phyloP scores from a whole-genome alignment of 2,888 invertebrate genomes.

The Drosophila siamana region DNA sequence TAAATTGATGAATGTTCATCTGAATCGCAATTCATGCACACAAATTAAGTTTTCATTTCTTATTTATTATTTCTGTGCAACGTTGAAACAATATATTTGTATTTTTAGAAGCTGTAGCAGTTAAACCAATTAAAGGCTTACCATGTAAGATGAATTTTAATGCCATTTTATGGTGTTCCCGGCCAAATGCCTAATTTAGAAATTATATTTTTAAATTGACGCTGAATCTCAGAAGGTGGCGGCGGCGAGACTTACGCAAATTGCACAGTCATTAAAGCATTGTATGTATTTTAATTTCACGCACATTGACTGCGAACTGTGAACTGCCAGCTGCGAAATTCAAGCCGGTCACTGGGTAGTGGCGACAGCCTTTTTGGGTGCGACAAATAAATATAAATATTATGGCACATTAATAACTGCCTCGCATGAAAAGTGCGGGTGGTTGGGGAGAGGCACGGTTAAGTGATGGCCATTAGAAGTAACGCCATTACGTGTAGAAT shows the following conservation, averaged over 20 bases:
- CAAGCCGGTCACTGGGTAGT: not conserved
- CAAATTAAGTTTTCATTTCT: not conserved
- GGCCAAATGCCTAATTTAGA: constrained; percentile 13
- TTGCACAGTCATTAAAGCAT: constrained; percentile 21
- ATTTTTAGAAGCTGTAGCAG: not conserved
- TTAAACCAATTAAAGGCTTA: constrained; percentile 1
- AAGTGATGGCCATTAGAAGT: constrained; percentile 48
- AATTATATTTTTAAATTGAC: constrained; percentile 30
- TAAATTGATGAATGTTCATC: not conserved
- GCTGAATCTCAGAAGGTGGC: constrained; percentile 4
- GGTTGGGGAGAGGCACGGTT: constrained; percentile 9
- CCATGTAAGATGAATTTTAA: not conserved
- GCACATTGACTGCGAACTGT: constrained; percentile 28
- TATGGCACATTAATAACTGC: constrained; percentile 69
- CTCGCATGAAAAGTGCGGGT: constrained; percentile 6
- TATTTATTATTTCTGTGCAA: not conserved
- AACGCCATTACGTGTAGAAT: constrained; percentile 60
- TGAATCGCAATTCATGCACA: not conserved
- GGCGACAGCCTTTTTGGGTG: constrained; percentile 1
- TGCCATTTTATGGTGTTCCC: not conserved
- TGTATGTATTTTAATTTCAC: constrained; percentile 45
- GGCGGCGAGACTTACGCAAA: constrained; percentile 1
- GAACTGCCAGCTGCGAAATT: not conserved
- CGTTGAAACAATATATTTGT: no score
- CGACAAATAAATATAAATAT: constrained; percentile 50